These are phyloP conservation scores for Drosophila nannoptera DNA, from an alignment of 1,140 invertebrate genomes.

Conservation along the genomic window DNA sequence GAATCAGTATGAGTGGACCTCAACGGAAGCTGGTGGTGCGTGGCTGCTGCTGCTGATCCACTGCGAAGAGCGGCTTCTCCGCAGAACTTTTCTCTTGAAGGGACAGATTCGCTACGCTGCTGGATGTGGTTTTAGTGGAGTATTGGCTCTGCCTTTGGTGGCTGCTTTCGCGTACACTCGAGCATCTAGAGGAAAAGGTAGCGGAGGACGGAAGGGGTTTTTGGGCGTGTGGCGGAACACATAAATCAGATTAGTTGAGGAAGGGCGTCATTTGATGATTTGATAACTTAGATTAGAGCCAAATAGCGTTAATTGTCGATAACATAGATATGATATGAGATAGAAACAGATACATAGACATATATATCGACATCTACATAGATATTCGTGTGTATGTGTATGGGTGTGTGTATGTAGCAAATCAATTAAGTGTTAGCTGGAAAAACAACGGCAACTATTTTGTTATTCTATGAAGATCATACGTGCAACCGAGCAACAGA, in stretches of 20 bases:
- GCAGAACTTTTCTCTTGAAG: conserved; percentile 58
- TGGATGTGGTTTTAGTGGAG: conserved; percentile 74
- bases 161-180: conserved; percentile 65
- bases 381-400: no score
- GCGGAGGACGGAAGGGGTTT: neutral
- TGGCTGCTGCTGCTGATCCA: conserved; percentile 42
- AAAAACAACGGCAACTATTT: conserved; percentile 14
- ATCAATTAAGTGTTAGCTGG: conserved; percentile 15
- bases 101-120: conserved; percentile 73
- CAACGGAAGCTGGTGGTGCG: conserved; percentile 59
- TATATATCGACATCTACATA: no score
- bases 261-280: conserved; percentile 2
- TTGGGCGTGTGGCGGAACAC: conserved; percentile 1
- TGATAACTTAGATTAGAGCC: conserved; percentile 27
- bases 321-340: conserved; percentile 14
- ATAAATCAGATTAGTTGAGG: conserved; percentile 46
- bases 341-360: neutral
- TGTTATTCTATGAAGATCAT: conserved; percentile 21
- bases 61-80: conserved; percentile 62
- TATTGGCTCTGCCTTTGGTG: conserved; percentile 75
- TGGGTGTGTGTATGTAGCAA: neutral
- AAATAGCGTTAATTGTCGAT: conserved; percentile 17
- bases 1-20: conserved; percentile 2
- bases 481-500: no score
- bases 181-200: conserved; percentile 46